Evolutionary conservation across 2,113 vertebrate genomes (phyloP), one percentile per base, ranked within the genome.

Genomic region (Austrofundulus limnaeus): DNA sequence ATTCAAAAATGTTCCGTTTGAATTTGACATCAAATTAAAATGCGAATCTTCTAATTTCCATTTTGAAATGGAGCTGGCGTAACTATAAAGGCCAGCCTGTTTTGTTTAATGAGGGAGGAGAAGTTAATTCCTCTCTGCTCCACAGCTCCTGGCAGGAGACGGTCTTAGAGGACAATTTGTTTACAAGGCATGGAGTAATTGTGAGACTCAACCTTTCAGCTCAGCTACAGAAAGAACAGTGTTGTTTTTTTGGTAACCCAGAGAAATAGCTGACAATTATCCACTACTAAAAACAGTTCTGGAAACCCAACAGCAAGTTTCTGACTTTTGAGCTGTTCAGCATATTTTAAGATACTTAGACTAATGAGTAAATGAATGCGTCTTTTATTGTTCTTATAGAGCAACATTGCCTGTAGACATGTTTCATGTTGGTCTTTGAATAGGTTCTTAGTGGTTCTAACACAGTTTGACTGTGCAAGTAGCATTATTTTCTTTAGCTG

Each of bases 181-280:
- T 86, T 89, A 87, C 88, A 84, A 79, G 81, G 69, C 67, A 66
- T 56, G 75, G 78, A 62, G 70, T 83, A 87, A 89, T 88, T 87
- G 80, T 50, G 21, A 68, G 68, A 49, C 76, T 53, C 34, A 49
- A 77, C 77, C 77, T 76, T 76, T 63, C 47, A 48, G 78, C 72
- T 73, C 72, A 58, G 77, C 65, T 66, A 58, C 68, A 59, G 55
- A 85, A 78, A 87, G 77, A 79, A 83, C 62, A 71, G 65, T 49
- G 75, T 51, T 59, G 71, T 12, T 59, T 72, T 46, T 82, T 73
- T 68, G 66, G 72, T 74, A 70, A 49, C 66, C 45, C 57, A 67
- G 64, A 68, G 46, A 52, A 60, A 61, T 71, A 51, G 78, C 48
- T 60, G 71, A 85, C 82, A 84, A 83, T 87, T 86, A 81, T 55